A percentile compares a stretch with the other conserved stretches of the same genome.
phyloP scores from a whole-genome alignment of 2,888 invertebrate genomes.

The Limnephilus marmoratus region DNA sequence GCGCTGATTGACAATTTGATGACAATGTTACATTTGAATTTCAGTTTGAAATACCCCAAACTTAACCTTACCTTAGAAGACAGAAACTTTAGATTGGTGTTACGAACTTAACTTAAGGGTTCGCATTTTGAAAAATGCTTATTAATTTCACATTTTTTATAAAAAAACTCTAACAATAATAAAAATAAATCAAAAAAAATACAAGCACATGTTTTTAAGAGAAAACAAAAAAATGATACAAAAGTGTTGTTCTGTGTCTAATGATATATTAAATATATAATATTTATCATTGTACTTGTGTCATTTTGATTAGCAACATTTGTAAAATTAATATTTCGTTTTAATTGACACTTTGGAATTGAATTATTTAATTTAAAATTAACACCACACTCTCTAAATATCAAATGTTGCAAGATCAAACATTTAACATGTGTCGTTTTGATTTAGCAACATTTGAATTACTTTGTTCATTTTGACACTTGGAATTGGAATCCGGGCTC shows the following conservation, averaged over 20 bases:
- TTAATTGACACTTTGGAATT: background rate
- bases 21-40: no score
- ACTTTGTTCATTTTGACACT: background rate
- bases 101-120: conserved; percentile 15
- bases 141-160: conserved; percentile 37
- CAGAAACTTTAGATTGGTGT: conserved; percentile 27
- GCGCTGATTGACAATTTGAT: no score
- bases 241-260: conserved; percentile 29
- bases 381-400: background rate
- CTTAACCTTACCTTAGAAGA: background rate
- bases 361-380: background rate
- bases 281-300: background rate
- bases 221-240: conserved; percentile 21
- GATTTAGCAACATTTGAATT: background rate
- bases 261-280: conserved; percentile 25
- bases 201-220: conserved; percentile 11
- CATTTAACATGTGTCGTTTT: background rate
- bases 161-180: conserved; percentile 20
- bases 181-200: conserved; percentile 7
- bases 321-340: background rate
- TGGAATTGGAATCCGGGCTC: background rate
- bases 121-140: conserved; percentile 9
- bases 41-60: no score
- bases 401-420: background rate
- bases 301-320: background rate